These are phyloP conservation scores for Eupithecia insigniata DNA, from an alignment of 2,888 invertebrate species.

Conservation along the genomic window DNA sequence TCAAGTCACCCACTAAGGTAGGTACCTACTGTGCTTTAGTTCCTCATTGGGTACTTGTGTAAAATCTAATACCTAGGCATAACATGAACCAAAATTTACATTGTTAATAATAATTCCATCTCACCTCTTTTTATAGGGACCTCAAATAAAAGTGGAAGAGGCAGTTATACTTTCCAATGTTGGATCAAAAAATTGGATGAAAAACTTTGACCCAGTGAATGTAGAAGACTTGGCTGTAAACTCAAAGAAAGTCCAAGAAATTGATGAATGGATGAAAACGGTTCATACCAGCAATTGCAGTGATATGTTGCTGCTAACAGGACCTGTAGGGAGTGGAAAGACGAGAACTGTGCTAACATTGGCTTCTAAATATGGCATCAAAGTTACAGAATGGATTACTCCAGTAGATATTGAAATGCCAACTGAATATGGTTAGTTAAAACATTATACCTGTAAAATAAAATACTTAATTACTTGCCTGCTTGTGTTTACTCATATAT, in stretches of 20 bases:
- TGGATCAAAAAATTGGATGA: slow-evolving; percentile 83
- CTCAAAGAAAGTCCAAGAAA: slow-evolving; percentile 89
- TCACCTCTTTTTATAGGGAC: slow-evolving; percentile 17
- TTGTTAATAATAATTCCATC: no score
- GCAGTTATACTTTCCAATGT: slow-evolving; percentile 40
- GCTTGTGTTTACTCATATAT: background rate
- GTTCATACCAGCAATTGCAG: slow-evolving; percentile 60
- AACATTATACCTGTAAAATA: background rate
- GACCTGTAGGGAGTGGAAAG: slow-evolving; percentile 94
- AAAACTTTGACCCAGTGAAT: slow-evolving; percentile 83
- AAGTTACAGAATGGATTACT: slow-evolving; percentile 92
- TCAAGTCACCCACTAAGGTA: slow-evolving; percentile 32
- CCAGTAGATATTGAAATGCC: slow-evolving; percentile 88
- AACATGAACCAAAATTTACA: no score
- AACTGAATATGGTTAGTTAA: slow-evolving; percentile 72
- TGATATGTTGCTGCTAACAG: slow-evolving; percentile 88
- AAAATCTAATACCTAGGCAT: no score
- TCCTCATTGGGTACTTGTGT: no score
- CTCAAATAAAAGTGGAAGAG: slow-evolving; percentile 27
- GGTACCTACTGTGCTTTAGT: background rate
- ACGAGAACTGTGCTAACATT: slow-evolving; percentile 88
- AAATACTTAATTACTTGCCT: background rate
- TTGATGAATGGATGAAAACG: slow-evolving; percentile 87
- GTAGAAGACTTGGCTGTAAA: slow-evolving; percentile 89
- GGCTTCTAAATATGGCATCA: slow-evolving; percentile 85